phyloP scores from a whole-genome alignment of 2,888 invertebrate species.

The Drosophila mettleri region DNA sequence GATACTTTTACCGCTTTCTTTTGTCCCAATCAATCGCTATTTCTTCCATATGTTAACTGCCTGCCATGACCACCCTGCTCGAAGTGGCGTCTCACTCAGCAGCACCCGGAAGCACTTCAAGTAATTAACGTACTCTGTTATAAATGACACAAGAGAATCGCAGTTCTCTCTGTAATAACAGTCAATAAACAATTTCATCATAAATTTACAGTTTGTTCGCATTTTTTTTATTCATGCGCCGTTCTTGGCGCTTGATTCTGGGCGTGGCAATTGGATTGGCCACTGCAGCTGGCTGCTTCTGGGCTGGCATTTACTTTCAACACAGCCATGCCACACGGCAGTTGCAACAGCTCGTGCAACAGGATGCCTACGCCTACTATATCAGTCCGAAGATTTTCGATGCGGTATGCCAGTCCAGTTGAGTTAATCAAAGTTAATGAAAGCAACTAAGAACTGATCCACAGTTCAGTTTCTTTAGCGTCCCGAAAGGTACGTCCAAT shows the following conservation, averaged over 20 bases:
- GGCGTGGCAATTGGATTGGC: slow-evolving; percentile 45
- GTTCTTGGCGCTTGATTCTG: slow-evolving; percentile 49
- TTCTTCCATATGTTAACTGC: too few species aligned
- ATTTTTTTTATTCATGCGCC: slow-evolving; percentile 28
- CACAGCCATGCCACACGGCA: slow-evolving; percentile 57
- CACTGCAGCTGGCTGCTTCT: slow-evolving; percentile 51
- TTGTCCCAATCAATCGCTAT: too few species aligned
- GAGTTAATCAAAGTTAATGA: neutral
- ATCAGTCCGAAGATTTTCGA: slow-evolving; percentile 63
- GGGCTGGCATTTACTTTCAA: slow-evolving; percentile 70
- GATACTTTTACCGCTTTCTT: too few species aligned
- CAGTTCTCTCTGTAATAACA: slow-evolving; percentile 3
- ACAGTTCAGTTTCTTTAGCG: slow-evolving; percentile 61
- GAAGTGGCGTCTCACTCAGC: too few species aligned
- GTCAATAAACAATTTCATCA: neutral
- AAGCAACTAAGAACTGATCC: neutral
- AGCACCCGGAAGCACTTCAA: too few species aligned
- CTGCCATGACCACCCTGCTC: too few species aligned
- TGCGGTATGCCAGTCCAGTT: slow-evolving; percentile 51
- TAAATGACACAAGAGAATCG: neutral
- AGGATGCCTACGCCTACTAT: slow-evolving; percentile 74
- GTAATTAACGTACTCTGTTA: too few species aligned
- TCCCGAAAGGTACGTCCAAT: slow-evolving; percentile 17
- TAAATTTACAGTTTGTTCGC: neutral
- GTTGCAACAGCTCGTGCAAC: slow-evolving; percentile 56